phyloP scores from a whole-genome alignment of 2,888 invertebrate species.

The Synergus gifuensis region DNA sequence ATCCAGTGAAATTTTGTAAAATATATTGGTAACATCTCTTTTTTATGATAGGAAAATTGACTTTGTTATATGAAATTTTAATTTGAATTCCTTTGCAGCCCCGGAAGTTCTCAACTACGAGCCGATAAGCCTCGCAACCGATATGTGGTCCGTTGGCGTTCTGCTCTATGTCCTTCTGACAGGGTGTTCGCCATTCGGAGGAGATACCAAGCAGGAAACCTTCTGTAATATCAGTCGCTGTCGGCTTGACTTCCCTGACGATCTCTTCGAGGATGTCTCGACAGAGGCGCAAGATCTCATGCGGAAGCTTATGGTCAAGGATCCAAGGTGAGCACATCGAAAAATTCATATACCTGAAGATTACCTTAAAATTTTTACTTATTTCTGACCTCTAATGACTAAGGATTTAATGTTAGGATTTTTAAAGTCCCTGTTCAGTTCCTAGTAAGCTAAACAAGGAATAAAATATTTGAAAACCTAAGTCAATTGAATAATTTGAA shows the following conservation, averaged over 20 bases:
- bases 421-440: not conserved
- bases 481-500: not conserved
- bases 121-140: conserved; percentile 94
- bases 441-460: not conserved
- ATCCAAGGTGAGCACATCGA: conserved; percentile 86
- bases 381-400: not conserved
- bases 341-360: not conserved
- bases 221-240: conserved; percentile 98
- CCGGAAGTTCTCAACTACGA: conserved; percentile 98
- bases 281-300: conserved; percentile 94
- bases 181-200: conserved; percentile 97
- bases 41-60: too few relatives aligned
- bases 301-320: conserved; percentile 91
- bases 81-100: conserved; percentile 79
- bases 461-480: not conserved
- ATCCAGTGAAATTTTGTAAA: too few relatives aligned
- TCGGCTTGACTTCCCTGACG: conserved; percentile 94
- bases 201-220: conserved; percentile 97
- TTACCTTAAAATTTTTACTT: not conserved
- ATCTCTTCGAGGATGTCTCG: conserved; percentile 93
- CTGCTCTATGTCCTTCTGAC: conserved; percentile 95
- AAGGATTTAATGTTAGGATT: not conserved
- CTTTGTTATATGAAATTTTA: not conserved
- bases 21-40: too few relatives aligned
- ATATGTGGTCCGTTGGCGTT: conserved; percentile 98